Percentiles rank a stretch among this genome's conserved stretches.
These are phyloP conservation scores for Parauchenoglanis punctatus DNA, from an alignment of 2,797 vertebrate species.

Conservation along the genomic window DNA sequence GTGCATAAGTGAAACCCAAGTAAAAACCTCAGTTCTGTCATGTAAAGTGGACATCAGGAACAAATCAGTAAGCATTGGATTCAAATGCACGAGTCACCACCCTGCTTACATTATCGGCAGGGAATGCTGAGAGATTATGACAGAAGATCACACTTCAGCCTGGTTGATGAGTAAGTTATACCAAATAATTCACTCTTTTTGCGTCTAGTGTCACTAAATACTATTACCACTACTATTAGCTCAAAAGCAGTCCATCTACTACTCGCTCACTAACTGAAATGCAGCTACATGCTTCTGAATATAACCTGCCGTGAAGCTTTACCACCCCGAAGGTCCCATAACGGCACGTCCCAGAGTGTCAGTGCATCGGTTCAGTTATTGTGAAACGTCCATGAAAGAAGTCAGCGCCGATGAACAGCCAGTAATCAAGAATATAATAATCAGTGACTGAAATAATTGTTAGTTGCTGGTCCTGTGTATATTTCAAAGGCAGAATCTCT, in stretches of 20 bases:
- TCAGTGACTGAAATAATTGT: not conserved
- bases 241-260: not conserved
- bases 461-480: not conserved
- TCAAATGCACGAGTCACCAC: not conserved
- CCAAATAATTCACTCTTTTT: not conserved
- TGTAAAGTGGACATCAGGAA: not conserved
- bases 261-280: not conserved
- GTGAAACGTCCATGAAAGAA: not conserved
- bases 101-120: not conserved
- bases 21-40: not conserved
- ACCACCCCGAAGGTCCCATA: not conserved
- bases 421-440: not conserved
- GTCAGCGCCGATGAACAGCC: not conserved
- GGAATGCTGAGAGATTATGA: not conserved
- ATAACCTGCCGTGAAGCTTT: not conserved
- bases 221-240: not conserved
- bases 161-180: not conserved
- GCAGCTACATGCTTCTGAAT: no score
- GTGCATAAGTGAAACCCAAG: no score
- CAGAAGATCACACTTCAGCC: not conserved
- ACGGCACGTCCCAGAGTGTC: not conserved
- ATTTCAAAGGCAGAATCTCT: not conserved
- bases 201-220: not conserved
- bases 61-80: not conserved
- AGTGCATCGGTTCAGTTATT: no score